Percentiles rank a stretch among this genome's conserved stretches.
These are phyloP conservation scores for Illadopsis cleaveri DNA, from an alignment of 2,113 vertebrate genomes.

Conservation along the genomic window DNA sequence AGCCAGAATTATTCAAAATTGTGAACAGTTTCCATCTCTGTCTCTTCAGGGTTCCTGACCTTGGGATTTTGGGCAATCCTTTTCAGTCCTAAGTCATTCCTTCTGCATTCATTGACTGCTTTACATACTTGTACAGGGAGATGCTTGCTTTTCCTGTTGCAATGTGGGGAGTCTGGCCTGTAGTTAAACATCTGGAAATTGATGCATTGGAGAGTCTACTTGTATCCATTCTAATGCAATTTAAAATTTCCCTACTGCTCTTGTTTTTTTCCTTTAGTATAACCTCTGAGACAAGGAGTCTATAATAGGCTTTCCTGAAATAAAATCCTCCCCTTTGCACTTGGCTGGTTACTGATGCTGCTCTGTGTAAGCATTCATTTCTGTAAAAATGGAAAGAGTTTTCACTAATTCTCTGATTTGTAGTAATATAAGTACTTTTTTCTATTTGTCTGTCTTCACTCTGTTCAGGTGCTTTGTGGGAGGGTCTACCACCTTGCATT, in stretches of 20 bases:
- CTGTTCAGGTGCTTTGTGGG: neutral
- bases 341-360: neutral
- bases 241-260: neutral
- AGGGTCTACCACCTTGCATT: neutral
- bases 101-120: neutral
- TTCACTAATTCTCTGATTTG: neutral
- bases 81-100: neutral
- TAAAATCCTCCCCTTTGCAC: neutral
- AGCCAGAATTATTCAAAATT: neutral
- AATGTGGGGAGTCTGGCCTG: neutral
- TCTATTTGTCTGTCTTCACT: neutral
- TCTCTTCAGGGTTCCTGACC: neutral
- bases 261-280: neutral
- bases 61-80: neutral
- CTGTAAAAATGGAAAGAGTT: neutral
- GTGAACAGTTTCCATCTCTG: neutral
- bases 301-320: neutral
- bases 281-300: neutral
- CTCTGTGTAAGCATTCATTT: neutral
- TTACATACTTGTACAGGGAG: neutral
- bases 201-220: neutral
- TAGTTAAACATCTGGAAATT: neutral
- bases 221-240: neutral
- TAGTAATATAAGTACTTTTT: neutral
- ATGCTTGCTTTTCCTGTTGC: neutral